These are phyloP conservation scores for Antheraea mylitta DNA, from an alignment of 1,140 invertebrate genomes.

Conservation along the genomic window DNA sequence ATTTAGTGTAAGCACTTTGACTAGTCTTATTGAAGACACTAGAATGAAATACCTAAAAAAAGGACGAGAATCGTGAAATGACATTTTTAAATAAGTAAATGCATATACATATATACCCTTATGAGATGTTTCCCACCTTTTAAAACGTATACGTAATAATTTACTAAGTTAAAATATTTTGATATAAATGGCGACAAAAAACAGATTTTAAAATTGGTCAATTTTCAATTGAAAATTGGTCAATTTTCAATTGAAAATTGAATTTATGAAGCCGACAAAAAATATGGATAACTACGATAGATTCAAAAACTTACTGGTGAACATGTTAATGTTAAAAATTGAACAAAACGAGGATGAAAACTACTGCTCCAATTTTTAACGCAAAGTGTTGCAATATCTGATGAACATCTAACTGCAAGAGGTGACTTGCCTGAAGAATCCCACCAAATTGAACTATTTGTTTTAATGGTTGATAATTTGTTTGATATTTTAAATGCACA, in stretches of 20 bases:
- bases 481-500: slow-evolving; percentile 33
- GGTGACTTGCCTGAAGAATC: slow-evolving; percentile 22
- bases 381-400: slow-evolving; percentile 27
- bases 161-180: slow-evolving; percentile 10
- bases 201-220: no score
- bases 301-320: no score
- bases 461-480: slow-evolving; percentile 24
- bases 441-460: slow-evolving; percentile 17
- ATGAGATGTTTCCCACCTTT: slow-evolving; percentile 34
- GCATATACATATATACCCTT: slow-evolving; percentile 27
- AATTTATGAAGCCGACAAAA: no score
- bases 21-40: slow-evolving; percentile 31
- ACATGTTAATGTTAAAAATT: slow-evolving; percentile 6
- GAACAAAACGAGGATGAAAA: slow-evolving; percentile 38
- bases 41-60: slow-evolving; percentile 17
- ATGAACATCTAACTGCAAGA: slow-evolving; percentile 23
- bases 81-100: slow-evolving; percentile 19
- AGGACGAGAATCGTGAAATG: slow-evolving; percentile 20
- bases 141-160: slow-evolving; percentile 39
- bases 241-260: no score
- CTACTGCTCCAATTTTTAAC: slow-evolving; percentile 30
- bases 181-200: no score
- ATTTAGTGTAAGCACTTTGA: slow-evolving; percentile 29
- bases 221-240: no score
- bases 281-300: no score